A percentile compares a stretch with the other conserved stretches of the same genome.
Evolutionary conservation across 2,888 invertebrate species (phyloP).

Genomic region (Patella depressa): DNA sequence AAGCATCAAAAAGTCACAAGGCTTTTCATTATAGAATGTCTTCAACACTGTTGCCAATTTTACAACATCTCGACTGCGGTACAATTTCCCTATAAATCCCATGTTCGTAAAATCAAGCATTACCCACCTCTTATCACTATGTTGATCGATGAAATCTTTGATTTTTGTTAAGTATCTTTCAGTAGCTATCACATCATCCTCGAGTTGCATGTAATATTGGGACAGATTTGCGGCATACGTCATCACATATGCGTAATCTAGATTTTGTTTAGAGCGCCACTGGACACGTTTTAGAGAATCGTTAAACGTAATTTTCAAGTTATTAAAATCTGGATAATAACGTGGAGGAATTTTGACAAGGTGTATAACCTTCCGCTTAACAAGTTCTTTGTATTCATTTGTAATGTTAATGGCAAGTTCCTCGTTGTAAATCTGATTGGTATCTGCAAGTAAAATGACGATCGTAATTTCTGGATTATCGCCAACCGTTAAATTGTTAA

Average conservation of each 20-base stretch:
- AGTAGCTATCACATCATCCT: constrained; percentile 70
- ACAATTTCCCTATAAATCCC: constrained; percentile 57
- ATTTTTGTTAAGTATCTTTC: constrained; percentile 64
- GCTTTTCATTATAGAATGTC: constrained; percentile 47
- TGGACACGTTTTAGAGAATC: constrained; percentile 64
- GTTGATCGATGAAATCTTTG: constrained; percentile 58
- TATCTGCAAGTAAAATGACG: constrained; percentile 70
- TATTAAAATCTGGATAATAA: constrained; percentile 53
- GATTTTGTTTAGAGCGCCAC: constrained; percentile 71
- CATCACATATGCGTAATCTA: constrained; percentile 70
- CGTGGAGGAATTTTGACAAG: constrained; percentile 58
- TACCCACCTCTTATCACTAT: constrained; percentile 37
- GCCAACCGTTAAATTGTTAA: constrained; percentile 57
- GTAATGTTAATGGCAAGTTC: constrained; percentile 38
- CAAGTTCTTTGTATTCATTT: not conserved
- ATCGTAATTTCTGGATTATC: constrained; percentile 63
- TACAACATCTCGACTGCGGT: constrained; percentile 41
- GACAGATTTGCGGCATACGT: constrained; percentile 61
- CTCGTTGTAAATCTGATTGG: constrained; percentile 52
- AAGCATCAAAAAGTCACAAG: constrained; percentile 48
- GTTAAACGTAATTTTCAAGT: constrained; percentile 60
- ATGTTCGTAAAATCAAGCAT: constrained; percentile 49
- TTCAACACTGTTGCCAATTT: constrained; percentile 61
- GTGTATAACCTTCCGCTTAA: constrained; percentile 61
- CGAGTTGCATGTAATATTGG: constrained; percentile 68